These are phyloP conservation scores for Leucania comma DNA, from an alignment of 2,888 invertebrate genomes.

Conservation along the genomic window DNA sequence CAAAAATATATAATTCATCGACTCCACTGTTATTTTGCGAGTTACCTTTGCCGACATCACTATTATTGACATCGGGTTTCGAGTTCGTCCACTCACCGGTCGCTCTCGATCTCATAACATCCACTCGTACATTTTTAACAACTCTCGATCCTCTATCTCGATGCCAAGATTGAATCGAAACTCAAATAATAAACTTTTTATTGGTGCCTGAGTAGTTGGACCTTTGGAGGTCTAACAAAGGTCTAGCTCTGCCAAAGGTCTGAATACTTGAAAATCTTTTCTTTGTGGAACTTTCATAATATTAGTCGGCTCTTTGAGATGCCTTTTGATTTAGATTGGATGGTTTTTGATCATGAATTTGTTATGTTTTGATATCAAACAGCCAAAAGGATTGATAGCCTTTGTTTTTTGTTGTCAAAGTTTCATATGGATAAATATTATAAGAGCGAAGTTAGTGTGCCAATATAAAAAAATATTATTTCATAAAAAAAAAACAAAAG, in stretches of 20 bases:
- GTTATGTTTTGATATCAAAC: constrained; percentile 17
- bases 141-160: constrained; percentile 15
- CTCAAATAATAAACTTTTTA: constrained; percentile 57
- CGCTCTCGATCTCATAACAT: constrained; percentile 16
- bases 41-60: not conserved
- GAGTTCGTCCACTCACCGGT: not conserved
- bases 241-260: constrained; percentile 39
- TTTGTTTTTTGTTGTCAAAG: constrained; percentile 14
- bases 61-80: constrained; percentile 8
- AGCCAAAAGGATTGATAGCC: not conserved
- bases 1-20: not conserved
- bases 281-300: constrained; percentile 56
- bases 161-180: constrained; percentile 43
- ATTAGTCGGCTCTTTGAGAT: constrained; percentile 22
- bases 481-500: too few species aligned
- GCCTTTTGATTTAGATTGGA: constrained; percentile 31
- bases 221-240: constrained; percentile 35
- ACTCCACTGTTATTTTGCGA: constrained; percentile 2
- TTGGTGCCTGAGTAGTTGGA: constrained; percentile 36
- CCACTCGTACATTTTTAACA: constrained; percentile 43
- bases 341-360: constrained; percentile 24
- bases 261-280: constrained; percentile 51
- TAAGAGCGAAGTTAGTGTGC: too few species aligned
- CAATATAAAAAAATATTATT: too few species aligned
- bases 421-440: not conserved